phyloP scores from a whole-genome alignment of 2,113 vertebrate genomes.

The human region DNA sequence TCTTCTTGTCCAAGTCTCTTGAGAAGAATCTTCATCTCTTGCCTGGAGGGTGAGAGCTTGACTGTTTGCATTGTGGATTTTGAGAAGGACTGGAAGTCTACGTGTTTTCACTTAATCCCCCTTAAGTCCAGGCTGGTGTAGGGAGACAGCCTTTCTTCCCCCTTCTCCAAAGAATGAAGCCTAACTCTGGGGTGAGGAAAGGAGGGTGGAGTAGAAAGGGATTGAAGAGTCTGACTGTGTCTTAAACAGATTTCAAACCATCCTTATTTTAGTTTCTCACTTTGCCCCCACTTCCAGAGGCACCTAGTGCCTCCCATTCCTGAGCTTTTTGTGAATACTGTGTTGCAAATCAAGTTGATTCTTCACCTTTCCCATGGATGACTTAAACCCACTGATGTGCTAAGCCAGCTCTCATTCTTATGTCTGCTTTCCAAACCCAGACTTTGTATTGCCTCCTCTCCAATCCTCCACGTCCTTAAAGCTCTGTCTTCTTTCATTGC shows the following conservation, averaged over 20 bases:
- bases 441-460: neutral
- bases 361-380: neutral
- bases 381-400: neutral
- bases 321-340: neutral
- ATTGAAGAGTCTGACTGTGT: neutral
- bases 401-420: neutral
- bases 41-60: neutral
- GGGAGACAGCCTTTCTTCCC: neutral
- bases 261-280: neutral
- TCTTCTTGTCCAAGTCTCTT: neutral
- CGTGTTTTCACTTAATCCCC: neutral
- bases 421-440: neutral
- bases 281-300: neutral
- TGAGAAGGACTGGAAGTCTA: neutral
- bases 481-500: neutral
- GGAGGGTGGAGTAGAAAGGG: neutral
- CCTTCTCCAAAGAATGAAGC: neutral
- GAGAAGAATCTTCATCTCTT: neutral
- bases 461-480: neutral
- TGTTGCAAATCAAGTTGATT: neutral
- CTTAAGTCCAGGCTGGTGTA: neutral
- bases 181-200: neutral
- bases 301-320: neutral
- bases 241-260: neutral
- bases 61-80: neutral